Percentiles rank a stretch among this genome's conserved stretches.
These are phyloP conservation scores for Euwallacea similis DNA, from an alignment of 1,140 invertebrate species.

Conservation along the genomic window DNA sequence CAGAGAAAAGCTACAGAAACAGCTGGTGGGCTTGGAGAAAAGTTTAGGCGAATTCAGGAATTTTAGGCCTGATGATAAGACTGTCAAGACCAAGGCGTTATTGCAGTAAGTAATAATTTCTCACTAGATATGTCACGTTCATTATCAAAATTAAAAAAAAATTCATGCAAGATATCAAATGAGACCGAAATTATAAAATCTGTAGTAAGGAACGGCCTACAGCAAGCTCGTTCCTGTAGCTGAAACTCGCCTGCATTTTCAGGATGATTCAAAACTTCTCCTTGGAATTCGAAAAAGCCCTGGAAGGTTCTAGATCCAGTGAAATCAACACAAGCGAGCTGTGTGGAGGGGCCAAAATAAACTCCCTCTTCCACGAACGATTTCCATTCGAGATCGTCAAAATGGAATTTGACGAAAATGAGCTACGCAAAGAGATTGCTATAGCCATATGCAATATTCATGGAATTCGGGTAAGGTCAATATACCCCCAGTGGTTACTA, in stretches of 20 bases:
- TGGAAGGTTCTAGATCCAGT: conserved; percentile 93
- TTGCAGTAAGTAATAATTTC: conserved; percentile 79
- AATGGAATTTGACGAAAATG: conserved; percentile 98
- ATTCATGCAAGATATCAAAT: no score
- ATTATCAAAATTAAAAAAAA: no score
- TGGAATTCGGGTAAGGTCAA: conserved; percentile 69
- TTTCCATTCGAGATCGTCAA: conserved; percentile 99
- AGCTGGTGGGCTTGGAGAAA: conserved; percentile 90
- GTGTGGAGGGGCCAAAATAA: conserved; percentile 98
- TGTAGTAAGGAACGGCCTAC: conserved; percentile 17
- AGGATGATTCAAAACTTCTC: conserved; percentile 99
- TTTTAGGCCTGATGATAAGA: conserved; percentile 96
- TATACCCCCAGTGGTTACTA: no score
- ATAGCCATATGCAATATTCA: conserved; percentile 99
- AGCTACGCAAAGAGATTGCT: conserved; percentile 94
- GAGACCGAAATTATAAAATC: conserved; percentile 26
- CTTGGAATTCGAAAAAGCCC: conserved; percentile 96
- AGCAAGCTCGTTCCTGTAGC: not conserved
- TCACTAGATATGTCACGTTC: no score
- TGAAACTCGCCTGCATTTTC: conserved; percentile 45
- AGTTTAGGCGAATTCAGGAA: conserved; percentile 99
- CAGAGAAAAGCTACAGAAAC: conserved; percentile 94
- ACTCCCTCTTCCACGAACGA: conserved; percentile 96
- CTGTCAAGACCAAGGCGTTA: conserved; percentile 99
- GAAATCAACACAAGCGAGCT: conserved; percentile 96